These are phyloP conservation scores for Liparis tanakae DNA, from an alignment of 2,797 vertebrate genomes.

Conservation along the genomic window DNA sequence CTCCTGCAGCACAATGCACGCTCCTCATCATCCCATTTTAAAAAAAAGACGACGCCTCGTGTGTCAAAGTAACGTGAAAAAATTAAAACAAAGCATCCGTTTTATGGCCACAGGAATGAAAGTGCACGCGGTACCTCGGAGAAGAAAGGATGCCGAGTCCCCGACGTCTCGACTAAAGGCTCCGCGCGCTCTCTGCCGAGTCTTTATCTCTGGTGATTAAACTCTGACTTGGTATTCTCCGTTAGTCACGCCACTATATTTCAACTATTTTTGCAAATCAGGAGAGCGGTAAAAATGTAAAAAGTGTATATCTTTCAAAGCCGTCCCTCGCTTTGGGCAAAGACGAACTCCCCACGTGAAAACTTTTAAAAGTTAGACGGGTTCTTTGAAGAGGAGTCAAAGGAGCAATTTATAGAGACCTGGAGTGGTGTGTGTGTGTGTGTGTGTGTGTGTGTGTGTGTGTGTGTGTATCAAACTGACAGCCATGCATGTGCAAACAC, in stretches of 20 bases:
- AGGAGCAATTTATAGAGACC: slow-evolving; percentile 84
- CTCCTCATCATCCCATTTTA: slow-evolving; percentile 24
- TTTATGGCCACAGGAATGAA: slow-evolving; percentile 15
- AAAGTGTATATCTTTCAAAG: slow-evolving; percentile 80
- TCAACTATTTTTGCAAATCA: slow-evolving; percentile 76
- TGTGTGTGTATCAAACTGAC: slow-evolving; percentile 62
- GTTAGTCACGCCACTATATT: slow-evolving; percentile 68
- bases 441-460: slow-evolving; percentile 50
- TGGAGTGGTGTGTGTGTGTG: slow-evolving; percentile 74
- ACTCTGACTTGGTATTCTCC: slow-evolving; percentile 78
- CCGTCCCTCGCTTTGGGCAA: slow-evolving; percentile 82
- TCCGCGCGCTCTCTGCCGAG: slow-evolving; percentile 39
- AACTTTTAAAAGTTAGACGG: slow-evolving; percentile 78
- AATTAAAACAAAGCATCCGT: slow-evolving; percentile 39
- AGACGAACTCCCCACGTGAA: slow-evolving; percentile 72
- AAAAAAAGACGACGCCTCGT: slow-evolving; percentile 38
- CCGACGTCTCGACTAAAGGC: slow-evolving; percentile 41
- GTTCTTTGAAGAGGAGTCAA: slow-evolving; percentile 80
- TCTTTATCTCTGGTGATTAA: slow-evolving; percentile 74
- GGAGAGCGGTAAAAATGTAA: slow-evolving; percentile 72
- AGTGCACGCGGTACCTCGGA: slow-evolving; percentile 1
- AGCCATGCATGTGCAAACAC: slow-evolving; percentile 69
- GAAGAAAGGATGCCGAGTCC: slow-evolving; percentile 16
- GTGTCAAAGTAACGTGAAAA: slow-evolving; percentile 39
- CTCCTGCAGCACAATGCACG: slow-evolving; percentile 25